Base-by-base conservation (phyloP, 2,113 vertebrate genomes). In the Apus apus region DNA sequence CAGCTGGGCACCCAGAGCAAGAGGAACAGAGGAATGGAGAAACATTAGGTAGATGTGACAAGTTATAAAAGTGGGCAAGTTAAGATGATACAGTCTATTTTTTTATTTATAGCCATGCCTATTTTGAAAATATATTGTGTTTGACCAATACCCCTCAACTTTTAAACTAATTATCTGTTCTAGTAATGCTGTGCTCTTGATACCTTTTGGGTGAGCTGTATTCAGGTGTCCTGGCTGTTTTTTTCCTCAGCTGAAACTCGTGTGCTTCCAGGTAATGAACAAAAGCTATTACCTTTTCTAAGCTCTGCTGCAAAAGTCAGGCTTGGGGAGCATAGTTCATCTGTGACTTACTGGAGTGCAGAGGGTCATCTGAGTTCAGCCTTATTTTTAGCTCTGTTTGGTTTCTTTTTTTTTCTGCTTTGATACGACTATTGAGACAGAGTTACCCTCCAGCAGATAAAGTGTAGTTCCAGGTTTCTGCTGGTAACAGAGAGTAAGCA, bases 321-420 rank as follows among this genome's bases (percentile, higher is more conserved):
- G 51, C 61, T 53, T 9, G 12, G 30, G 51, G 89, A 94, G 83
- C 91, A 57, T 9, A 92, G 87, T 96, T 97, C 89, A 82, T 87
- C 82, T 61, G 79, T 87, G 90, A 79, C 92, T 77, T 95, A 86
- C 90, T 62, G 75, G 88, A 95, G 89, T 66, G 91, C 48, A 40
- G 43, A 26, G 56, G 91, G 92, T 96, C 95, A 97, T 66, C 88
- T 15, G 62, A 94, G 89, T 96, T 96, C 91, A 96, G 80, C 80
- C 50, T 82, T 95, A 93, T 96, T 96, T 95, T 96, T 91, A 96
- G 91, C 73, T 62, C 72, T 75, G 71, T 95, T 95, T 83, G 36
- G 48, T 74, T 89, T 79, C 70, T 87, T 29, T 61, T 15, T 36
- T 3, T 7, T 12, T 50, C 13, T 91, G 73, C 80, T 94, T 87